Base-by-base conservation (phyloP, 2,888 invertebrate species). In the Lacanobia oleracea region DNA sequence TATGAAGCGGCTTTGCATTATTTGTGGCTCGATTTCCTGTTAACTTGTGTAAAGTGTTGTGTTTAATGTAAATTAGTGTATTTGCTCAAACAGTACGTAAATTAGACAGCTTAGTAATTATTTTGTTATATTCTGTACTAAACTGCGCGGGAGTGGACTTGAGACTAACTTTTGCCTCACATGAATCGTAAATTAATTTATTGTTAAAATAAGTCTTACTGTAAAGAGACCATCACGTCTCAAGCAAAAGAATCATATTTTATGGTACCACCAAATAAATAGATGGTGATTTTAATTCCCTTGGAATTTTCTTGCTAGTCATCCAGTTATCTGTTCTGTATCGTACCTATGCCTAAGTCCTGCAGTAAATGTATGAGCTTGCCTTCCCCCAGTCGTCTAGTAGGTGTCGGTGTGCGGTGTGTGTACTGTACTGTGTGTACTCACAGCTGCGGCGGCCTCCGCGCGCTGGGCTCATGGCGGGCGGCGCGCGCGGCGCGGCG, bases 391-490 rank as follows among this genome's bases (percentile, higher is more conserved):
- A 5, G 0, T 10, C 21, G 5, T 23, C 14, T 10, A 48, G 5
- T 7, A n/a, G 50, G 9, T n/a, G 45, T 45, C 1, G 3, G 50
- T n/a, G n/a, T 50, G 9, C 33, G 0, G 51, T 51, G n/a, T 10
- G 21, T 51, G 12, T 37, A n/a, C 12, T 3, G 33, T 1, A n/a
- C 12, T 33, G 33, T 18, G 83, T 18, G 82, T 81, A 81, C 81
- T 81, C 78, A 81, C 82, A 97, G 56, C 91, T 97, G 93, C 90
- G 97, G 96, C 71, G 69, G 66, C 68, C 4, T 18, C 7, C 0
- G 59, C 89, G 75, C 97, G 97, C 54, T 97, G 92, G 91, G 97
- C 93, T 91, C 97, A 96, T 70, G 70, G 68, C 65, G 82, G 96
- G 96, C 82, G 91, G 54, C 21, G 77, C 94, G 93, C 86, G 82